Evolutionary conservation across 1,140 invertebrate genomes (phyloP).

Genomic region (Bombus breviceps): DNA sequence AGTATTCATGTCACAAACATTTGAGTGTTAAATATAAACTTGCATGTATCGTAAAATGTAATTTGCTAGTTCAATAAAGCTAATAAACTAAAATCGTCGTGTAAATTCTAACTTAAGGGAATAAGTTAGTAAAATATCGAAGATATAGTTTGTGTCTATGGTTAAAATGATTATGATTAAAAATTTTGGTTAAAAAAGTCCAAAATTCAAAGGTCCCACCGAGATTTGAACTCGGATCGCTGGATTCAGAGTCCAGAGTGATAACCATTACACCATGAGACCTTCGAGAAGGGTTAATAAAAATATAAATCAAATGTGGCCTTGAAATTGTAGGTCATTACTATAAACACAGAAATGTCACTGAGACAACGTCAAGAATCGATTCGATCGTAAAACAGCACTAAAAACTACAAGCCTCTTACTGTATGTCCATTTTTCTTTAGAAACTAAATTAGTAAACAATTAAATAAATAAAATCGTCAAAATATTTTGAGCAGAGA

Average conservation of each 20-base stretch:
- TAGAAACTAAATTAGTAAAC: background rate
- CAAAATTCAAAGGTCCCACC: conserved; percentile 86
- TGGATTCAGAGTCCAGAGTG: conserved; percentile 96
- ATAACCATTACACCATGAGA: conserved; percentile 96
- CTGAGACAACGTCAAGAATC: background rate
- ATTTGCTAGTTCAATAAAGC: background rate
- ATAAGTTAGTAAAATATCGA: background rate
- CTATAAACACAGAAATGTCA: too few species aligned
- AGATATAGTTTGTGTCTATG: too few species aligned
- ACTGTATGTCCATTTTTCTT: fast-evolving
- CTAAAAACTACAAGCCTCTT: too few species aligned
- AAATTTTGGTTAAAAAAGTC: conserved; percentile 61
- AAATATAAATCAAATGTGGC: conserved; percentile 1
- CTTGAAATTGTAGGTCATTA: background rate
- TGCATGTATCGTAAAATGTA: background rate
- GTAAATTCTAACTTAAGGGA: fast-evolving
- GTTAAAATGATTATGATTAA: background rate
- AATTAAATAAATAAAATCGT: too few species aligned
- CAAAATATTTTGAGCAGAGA: background rate
- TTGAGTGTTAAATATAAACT: background rate
- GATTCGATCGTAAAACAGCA: too few species aligned
- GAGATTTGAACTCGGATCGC: conserved; percentile 95
- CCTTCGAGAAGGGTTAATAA: conserved; percentile 72
- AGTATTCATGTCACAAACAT: background rate
- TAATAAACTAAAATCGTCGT: background rate